Evolutionary conservation across 92 coral and sea anemone species (phyloP).

Genomic region (Pocillopora meandrina): DNA sequence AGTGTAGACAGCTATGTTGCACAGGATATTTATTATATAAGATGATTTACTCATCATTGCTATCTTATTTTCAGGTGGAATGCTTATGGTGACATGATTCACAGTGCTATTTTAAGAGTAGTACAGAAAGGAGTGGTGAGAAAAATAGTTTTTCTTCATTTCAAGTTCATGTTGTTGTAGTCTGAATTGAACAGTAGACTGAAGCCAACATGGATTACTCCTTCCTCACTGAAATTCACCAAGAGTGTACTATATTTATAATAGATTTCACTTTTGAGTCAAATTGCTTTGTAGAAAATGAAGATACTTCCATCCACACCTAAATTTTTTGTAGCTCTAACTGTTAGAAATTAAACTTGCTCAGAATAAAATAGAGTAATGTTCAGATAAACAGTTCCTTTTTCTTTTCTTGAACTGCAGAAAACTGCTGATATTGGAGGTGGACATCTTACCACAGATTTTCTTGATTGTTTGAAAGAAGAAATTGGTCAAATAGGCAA

Average conservation of each 20-base stretch:
- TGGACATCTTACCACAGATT: constrained; percentile 82
- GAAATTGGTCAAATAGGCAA: constrained; percentile 67
- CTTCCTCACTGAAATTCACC: no score
- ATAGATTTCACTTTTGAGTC: no score
- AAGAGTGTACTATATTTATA: no score
- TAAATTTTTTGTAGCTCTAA: no score
- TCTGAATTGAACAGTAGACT: no score
- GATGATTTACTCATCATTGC: background rate
- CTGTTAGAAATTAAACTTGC: background rate
- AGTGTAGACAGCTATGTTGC: no score
- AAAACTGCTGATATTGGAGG: constrained; percentile 95
- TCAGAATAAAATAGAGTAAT: background rate
- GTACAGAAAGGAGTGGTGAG: constrained; percentile 86
- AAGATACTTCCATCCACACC: no score
- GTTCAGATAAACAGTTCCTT: background rate
- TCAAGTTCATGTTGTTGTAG: background rate
- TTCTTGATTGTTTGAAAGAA: constrained; percentile 78
- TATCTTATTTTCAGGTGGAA: constrained; percentile 62
- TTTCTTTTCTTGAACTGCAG: constrained; percentile 28
- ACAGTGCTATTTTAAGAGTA: constrained; percentile 86
- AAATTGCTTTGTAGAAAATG: no score
- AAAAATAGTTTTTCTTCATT: no score
- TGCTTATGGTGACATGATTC: constrained; percentile 90
- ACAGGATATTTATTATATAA: background rate
- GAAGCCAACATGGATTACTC: no score